These are phyloP conservation scores for Bombycilla garrulus DNA, from an alignment of 2,113 vertebrate species.

Conservation along the genomic window DNA sequence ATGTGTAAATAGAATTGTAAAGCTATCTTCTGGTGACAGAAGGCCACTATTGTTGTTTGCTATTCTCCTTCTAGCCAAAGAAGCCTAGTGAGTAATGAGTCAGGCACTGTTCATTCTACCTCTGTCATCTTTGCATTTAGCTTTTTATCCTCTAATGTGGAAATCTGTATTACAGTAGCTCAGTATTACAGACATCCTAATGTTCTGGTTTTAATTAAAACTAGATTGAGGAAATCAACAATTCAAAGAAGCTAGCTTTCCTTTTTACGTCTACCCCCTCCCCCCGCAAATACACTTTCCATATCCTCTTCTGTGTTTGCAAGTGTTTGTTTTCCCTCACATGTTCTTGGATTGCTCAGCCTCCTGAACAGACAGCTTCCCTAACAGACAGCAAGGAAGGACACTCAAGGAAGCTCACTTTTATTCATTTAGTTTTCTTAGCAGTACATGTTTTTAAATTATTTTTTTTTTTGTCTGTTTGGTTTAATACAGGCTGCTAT, in stretches of 20 bases:
- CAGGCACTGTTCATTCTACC: not conserved
- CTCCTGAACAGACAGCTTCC: not conserved
- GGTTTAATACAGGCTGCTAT: not conserved
- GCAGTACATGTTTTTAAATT: not conserved
- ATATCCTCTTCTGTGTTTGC: not conserved
- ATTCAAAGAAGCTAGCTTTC: conserved; percentile 28
- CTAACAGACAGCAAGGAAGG: not conserved
- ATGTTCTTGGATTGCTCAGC: not conserved
- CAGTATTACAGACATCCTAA: conserved; percentile 17
- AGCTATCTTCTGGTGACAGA: conserved; percentile 5
- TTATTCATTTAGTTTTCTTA: not conserved
- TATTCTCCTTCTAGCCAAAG: not conserved
- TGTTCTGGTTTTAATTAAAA: conserved; percentile 55
- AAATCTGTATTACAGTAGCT: conserved; percentile 43
- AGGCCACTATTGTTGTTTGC: not conserved
- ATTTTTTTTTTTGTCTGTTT: not conserved
- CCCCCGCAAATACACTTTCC: not conserved
- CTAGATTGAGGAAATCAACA: conserved; percentile 47
- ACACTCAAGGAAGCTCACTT: not conserved
- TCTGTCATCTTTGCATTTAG: not conserved
- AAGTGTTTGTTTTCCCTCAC: not conserved
- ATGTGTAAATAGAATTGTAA: conserved; percentile 27
- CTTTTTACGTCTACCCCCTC: not conserved
- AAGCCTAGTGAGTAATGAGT: not conserved
- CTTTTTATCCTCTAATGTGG: conserved; percentile 24